A percentile compares a stretch with the other conserved stretches of the same genome.
phyloP scores from a whole-genome alignment of 2,888 invertebrate species.

The Caenorhabditis sp. region DNA sequence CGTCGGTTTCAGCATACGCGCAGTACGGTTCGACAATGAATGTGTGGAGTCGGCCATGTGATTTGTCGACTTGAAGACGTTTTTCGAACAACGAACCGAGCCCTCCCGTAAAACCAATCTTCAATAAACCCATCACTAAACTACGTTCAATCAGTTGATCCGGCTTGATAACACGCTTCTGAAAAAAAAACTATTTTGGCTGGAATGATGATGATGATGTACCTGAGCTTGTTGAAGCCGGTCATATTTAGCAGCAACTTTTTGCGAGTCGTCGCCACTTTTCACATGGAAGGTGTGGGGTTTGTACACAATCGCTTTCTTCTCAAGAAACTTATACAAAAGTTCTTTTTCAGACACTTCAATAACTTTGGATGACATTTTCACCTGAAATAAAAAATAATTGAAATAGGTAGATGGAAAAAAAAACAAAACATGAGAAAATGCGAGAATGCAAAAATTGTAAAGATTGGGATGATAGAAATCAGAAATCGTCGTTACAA shows the following conservation, averaged over 20 bases:
- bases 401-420: not conserved
- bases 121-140: slow-evolving; percentile 94
- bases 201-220: not conserved
- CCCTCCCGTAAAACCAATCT: slow-evolving; percentile 85
- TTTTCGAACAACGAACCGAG: slow-evolving; percentile 87
- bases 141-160: slow-evolving; percentile 98
- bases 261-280: slow-evolving; percentile 57
- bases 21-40: slow-evolving; percentile 98
- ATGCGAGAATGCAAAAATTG: not conserved
- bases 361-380: slow-evolving; percentile 69
- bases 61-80: slow-evolving; percentile 81
- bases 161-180: slow-evolving; percentile 96
- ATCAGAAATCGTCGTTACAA: too few species aligned
- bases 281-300: slow-evolving; percentile 60
- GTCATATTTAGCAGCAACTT: slow-evolving; percentile 43
- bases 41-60: slow-evolving; percentile 85
- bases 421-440: not conserved
- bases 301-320: slow-evolving; percentile 51
- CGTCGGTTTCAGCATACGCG: slow-evolving; percentile 77
- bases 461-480: too few species aligned
- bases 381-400: slow-evolving; percentile 1
- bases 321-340: slow-evolving; percentile 62
- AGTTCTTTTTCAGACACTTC: slow-evolving; percentile 68
- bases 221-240: slow-evolving; percentile 56
- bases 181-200: slow-evolving; percentile 40